These are phyloP conservation scores for Wiebesia pumilae DNA, from an alignment of 1,140 invertebrate genomes.

Conservation along the genomic window DNA sequence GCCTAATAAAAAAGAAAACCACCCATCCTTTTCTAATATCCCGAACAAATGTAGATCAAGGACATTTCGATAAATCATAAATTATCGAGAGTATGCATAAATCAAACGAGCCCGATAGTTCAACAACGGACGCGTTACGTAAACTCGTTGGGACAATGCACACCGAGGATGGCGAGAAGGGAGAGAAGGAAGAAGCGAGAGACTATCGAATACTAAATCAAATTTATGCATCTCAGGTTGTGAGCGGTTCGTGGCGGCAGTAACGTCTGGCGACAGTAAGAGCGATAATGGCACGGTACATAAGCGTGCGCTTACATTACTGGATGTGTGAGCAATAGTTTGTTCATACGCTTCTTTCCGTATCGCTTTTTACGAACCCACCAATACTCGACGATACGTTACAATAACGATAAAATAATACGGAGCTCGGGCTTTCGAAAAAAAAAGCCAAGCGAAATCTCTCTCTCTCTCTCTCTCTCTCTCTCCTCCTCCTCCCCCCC, in stretches of 20 bases:
- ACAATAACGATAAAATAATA: too few species aligned
- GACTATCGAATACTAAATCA: neutral
- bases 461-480: too few species aligned
- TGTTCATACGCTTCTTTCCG: too few species aligned
- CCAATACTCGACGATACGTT: too few species aligned
- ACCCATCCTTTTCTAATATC: neutral
- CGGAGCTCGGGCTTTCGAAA: too few species aligned
- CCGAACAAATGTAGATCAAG: neutral
- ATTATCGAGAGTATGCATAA: neutral
- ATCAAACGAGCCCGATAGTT: neutral
- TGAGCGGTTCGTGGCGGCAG: neutral
- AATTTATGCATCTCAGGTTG: neutral
- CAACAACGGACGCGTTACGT: neutral
- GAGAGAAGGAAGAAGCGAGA: neutral
- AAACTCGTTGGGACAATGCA: neutral
- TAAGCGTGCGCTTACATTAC: too few species aligned
- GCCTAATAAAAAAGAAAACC: too few species aligned
- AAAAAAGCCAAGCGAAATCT: too few species aligned
- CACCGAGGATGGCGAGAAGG: neutral
- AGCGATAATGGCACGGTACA: too few species aligned
- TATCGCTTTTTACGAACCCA: too few species aligned
- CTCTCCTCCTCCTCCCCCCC: too few species aligned
- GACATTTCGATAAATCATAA: neutral
- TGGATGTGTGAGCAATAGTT: neutral
- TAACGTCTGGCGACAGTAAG: too few species aligned